phyloP scores from a whole-genome alignment of 2,113 vertebrate genomes.

The Oryzias woworae region DNA sequence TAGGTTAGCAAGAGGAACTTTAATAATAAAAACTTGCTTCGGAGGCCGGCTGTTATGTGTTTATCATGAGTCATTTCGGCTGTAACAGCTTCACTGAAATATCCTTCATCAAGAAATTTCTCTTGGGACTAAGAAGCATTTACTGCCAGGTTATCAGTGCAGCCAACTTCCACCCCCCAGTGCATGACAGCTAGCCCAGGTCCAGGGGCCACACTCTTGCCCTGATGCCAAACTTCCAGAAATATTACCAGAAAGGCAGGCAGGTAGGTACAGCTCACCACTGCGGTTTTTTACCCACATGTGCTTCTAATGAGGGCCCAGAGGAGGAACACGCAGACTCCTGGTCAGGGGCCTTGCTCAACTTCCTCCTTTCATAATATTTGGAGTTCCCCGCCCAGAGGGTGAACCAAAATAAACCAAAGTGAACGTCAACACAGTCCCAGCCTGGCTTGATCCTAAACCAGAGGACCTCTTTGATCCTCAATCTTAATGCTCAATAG shows the following conservation, averaged over 20 bases:
- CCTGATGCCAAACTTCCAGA: conserved; percentile 35
- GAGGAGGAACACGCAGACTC: conserved; percentile 47
- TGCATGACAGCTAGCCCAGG: conserved; percentile 3
- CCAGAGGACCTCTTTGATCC: conserved; percentile 64
- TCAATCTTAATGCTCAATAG: conserved; percentile 58
- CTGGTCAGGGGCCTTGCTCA: conserved; percentile 60
- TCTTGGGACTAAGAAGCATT: conserved; percentile 60
- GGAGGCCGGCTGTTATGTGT: conserved; percentile 39
- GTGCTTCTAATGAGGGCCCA: conserved; percentile 69
- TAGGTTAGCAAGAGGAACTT: conserved; percentile 35
- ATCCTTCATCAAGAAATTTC: conserved; percentile 61
- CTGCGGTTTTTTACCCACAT: conserved; percentile 54
- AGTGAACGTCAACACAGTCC: conserved; percentile 59
- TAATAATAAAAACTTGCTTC: conserved; percentile 35
- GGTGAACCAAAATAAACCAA: conserved; percentile 72
- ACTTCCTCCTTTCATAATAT: conserved; percentile 77
- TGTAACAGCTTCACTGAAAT: conserved; percentile 57
- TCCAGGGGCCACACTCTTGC: conserved; percentile 21
- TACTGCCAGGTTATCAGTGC: conserved; percentile 55
- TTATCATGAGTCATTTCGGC: conserved; percentile 64
- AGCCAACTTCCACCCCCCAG: conserved; percentile 47
- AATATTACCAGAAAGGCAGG: conserved; percentile 30
- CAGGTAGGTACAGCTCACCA: conserved; percentile 40
- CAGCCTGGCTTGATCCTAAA: conserved; percentile 45
- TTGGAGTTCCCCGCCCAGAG: conserved; percentile 73